phyloP scores from a whole-genome alignment of 2,888 invertebrate species.

The Drosophila formosana region DNA sequence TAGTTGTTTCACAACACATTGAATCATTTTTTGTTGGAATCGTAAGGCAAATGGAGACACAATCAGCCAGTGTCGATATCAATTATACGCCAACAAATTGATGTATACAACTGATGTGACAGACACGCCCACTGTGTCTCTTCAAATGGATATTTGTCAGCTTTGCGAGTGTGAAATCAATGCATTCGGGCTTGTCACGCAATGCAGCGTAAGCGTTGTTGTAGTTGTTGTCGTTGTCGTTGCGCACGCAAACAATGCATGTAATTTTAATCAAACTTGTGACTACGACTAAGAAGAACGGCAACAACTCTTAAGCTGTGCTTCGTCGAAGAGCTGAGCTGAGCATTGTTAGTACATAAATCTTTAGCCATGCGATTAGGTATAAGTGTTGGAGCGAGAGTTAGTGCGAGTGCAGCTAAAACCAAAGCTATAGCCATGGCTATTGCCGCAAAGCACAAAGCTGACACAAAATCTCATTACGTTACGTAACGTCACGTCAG shows the following conservation, averaged over 20 bases:
- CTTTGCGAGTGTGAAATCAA: not conserved
- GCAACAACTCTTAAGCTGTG: constrained; percentile 5
- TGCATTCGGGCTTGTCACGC: constrained; percentile 17
- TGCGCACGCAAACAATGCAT: constrained; percentile 14
- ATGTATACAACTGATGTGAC: not conserved
- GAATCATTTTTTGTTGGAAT: too few relatives aligned
- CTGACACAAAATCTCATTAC: constrained; percentile 75
- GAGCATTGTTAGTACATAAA: constrained; percentile 42
- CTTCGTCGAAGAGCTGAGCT: constrained; percentile 7
- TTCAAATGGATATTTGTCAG: not conserved
- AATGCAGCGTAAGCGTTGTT: constrained; percentile 29
- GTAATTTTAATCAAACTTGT: constrained; percentile 48
- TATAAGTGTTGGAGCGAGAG: not conserved
- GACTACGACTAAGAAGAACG: constrained; percentile 24
- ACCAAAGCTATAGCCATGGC: constrained; percentile 2
- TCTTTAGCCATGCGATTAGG: constrained; percentile 31
- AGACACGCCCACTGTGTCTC: not conserved
- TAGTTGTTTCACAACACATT: too few relatives aligned
- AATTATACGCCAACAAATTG: not conserved
- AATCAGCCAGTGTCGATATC: not conserved
- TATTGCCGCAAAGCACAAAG: constrained; percentile 53
- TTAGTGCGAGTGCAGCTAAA: not conserved
- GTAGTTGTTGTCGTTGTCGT: not conserved
- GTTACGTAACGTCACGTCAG: constrained; percentile 70
- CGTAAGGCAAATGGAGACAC: too few relatives aligned